These are phyloP conservation scores for Coenonympha glycerion DNA, from an alignment of 2,888 invertebrate species.

Conservation along the genomic window DNA sequence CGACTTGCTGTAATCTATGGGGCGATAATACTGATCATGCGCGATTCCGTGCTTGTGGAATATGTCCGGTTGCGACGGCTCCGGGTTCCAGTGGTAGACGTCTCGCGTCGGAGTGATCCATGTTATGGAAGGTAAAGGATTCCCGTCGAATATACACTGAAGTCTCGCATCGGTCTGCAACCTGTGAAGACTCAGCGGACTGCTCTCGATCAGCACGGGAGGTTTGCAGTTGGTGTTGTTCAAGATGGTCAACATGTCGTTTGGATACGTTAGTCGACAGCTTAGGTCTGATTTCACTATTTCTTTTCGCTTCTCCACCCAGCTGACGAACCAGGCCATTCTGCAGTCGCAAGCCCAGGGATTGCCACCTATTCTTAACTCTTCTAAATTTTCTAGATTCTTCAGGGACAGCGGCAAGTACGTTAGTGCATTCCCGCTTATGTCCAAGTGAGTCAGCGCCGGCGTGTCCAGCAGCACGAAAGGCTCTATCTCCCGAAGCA, in stretches of 20 bases:
- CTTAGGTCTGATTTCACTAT: conserved; percentile 77
- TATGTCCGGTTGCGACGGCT: conserved; percentile 78
- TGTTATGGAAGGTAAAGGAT: conserved; percentile 86
- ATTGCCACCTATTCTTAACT: conserved; percentile 82
- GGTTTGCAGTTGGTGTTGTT: conserved; percentile 83
- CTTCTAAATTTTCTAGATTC: conserved; percentile 77
- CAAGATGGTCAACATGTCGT: conserved; percentile 82
- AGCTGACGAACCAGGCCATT: conserved; percentile 82
- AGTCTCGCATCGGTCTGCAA: conserved; percentile 81
- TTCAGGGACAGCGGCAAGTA: conserved; percentile 82
- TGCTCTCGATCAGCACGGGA: conserved; percentile 77
- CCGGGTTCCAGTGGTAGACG: conserved; percentile 86
- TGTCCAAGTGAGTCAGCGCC: conserved; percentile 78
- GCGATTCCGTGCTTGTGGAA: conserved; percentile 80
- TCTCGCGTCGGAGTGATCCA: conserved; percentile 88
- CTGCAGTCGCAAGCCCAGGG: conserved; percentile 92
- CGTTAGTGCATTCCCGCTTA: conserved; percentile 82
- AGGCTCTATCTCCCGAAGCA: conserved; percentile 77
- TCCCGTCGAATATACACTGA: conserved; percentile 85
- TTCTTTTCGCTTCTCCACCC: conserved; percentile 70
- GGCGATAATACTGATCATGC: conserved; percentile 72
- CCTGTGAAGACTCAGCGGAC: conserved; percentile 78
- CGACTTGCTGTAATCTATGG: conserved; percentile 66
- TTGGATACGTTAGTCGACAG: conserved; percentile 80
- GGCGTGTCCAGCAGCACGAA: conserved; percentile 79